A percentile compares a stretch with the other conserved stretches of the same genome.
Evolutionary conservation across 2,113 vertebrate species (phyloP).

Genomic region (Cyprinodon variegatus): DNA sequence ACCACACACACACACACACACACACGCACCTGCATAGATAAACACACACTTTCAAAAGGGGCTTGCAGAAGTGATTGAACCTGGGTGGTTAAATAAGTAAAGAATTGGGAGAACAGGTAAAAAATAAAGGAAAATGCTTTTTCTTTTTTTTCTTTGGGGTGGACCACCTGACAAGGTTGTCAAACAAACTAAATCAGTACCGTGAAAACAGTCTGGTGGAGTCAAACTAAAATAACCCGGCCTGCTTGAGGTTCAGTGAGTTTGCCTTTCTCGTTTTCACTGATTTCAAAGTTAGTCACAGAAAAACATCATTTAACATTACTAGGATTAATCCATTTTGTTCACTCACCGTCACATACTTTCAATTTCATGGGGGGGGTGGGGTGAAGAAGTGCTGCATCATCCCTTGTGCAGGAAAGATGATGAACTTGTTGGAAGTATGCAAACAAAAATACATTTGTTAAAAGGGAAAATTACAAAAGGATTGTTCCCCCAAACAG

Average conservation of each 20-base stretch:
- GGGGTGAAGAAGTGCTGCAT: no score
- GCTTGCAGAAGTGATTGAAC: conserved; percentile 31
- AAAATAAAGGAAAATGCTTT: not conserved
- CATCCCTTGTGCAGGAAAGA: no score
- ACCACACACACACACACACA: conserved; percentile 62
- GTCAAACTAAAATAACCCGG: conserved; percentile 10
- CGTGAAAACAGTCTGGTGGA: conserved; percentile 9
- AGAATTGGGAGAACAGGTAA: conserved; percentile 4
- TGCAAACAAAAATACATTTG: no score
- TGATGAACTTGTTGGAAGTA: no score
- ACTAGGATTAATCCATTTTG: not conserved
- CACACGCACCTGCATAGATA: conserved; percentile 26
- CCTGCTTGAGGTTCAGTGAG: not conserved
- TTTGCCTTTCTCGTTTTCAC: not conserved
- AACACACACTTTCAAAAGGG: conserved; percentile 6
- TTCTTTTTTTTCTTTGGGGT: conserved; percentile 1
- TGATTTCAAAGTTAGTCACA: not conserved
- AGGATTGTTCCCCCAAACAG: no score
- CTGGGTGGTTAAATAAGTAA: conserved; percentile 14
- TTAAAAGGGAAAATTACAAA: no score
- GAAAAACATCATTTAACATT: not conserved
- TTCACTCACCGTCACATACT: no score
- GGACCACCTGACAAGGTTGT: conserved; percentile 27
- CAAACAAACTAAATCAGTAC: conserved; percentile 31
- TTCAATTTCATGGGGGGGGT: no score